phyloP scores from a whole-genome alignment of 1,140 invertebrate genomes.

The Tetranychus cinnabarinus region DNA sequence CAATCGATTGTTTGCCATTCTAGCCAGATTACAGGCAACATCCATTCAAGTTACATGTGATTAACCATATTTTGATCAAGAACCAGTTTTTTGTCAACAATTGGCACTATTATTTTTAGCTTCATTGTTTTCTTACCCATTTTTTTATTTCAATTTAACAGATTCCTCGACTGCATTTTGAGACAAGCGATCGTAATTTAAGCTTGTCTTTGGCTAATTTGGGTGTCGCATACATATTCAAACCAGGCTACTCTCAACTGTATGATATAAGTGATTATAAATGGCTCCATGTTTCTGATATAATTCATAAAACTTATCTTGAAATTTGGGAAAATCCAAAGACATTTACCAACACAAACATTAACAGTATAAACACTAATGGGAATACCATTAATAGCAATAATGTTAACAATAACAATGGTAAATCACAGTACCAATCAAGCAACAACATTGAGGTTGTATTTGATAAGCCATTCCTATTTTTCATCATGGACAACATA shows the following conservation, averaged over 20 bases:
- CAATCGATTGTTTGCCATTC: too few species aligned
- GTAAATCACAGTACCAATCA: not conserved
- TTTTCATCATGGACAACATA: constrained; percentile 15
- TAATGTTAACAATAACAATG: not conserved
- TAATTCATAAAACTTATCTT: constrained; percentile 15
- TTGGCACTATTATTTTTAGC: too few species aligned
- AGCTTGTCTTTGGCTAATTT: constrained; percentile 11
- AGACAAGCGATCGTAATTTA: constrained; percentile 12
- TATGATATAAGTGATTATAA: constrained; percentile 13
- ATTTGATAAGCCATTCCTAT: constrained; percentile 14
- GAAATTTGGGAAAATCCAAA: constrained; percentile 9
- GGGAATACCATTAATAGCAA: not conserved
- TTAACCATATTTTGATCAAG: too few species aligned
- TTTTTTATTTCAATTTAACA: constrained; percentile 4
- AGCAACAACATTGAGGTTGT: constrained; percentile 7
- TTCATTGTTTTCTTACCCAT: not conserved
- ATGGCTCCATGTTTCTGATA: constrained; percentile 14
- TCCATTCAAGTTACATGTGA: too few species aligned
- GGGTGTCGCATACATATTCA: constrained; percentile 14
- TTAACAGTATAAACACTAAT: not conserved
- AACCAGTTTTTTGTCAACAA: too few species aligned
- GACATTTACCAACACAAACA: not conserved
- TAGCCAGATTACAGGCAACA: too few species aligned
- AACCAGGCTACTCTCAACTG: constrained; percentile 14
- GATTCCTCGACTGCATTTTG: constrained; percentile 14